Percentiles rank a stretch among this genome's conserved stretches.
Evolutionary conservation across 1,140 invertebrate species (phyloP).

Genomic region (Cotesia chilonis): DNA sequence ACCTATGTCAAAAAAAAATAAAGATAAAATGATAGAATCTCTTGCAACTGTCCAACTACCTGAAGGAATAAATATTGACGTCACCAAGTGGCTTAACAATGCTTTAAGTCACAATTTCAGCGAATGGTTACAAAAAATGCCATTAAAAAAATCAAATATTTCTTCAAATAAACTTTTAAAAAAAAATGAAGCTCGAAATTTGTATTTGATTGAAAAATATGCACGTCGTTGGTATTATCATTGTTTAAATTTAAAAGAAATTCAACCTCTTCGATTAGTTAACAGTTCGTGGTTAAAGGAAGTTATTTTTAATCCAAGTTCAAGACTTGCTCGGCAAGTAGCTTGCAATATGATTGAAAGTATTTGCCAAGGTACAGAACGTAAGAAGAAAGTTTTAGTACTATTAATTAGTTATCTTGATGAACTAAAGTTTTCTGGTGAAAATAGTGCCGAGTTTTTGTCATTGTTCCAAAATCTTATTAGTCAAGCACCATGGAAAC

Average conservation of each 20-base stretch:
- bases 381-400: slow-evolving; percentile 82
- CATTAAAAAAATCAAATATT: slow-evolving; percentile 54
- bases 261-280: slow-evolving; percentile 65
- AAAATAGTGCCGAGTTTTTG: slow-evolving; percentile 92
- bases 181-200: slow-evolving; percentile 65
- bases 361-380: slow-evolving; percentile 77
- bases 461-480: slow-evolving; percentile 86
- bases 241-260: slow-evolving; percentile 55
- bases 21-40: slow-evolving; percentile 69
- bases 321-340: slow-evolving; percentile 85
- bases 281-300: slow-evolving; percentile 86
- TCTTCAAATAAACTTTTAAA: slow-evolving; percentile 53
- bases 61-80: slow-evolving; percentile 76
- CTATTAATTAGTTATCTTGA: slow-evolving; percentile 88
- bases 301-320: slow-evolving; percentile 91
- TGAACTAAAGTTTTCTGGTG: slow-evolving; percentile 84
- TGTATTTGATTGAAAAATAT: slow-evolving; percentile 83
- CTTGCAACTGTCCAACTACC: slow-evolving; percentile 66
- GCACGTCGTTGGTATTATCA: slow-evolving; percentile 70
- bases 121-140: slow-evolving; percentile 74
- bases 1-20: slow-evolving; percentile 67
- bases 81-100: slow-evolving; percentile 79
- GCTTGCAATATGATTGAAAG: slow-evolving; percentile 89
- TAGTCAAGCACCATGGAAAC: slow-evolving; percentile 87
- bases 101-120: slow-evolving; percentile 77